Percentiles rank a stretch among this genome's conserved stretches.
Evolutionary conservation across 1,140 invertebrate genomes (phyloP).

Genomic region (Hormaphis cornu): DNA sequence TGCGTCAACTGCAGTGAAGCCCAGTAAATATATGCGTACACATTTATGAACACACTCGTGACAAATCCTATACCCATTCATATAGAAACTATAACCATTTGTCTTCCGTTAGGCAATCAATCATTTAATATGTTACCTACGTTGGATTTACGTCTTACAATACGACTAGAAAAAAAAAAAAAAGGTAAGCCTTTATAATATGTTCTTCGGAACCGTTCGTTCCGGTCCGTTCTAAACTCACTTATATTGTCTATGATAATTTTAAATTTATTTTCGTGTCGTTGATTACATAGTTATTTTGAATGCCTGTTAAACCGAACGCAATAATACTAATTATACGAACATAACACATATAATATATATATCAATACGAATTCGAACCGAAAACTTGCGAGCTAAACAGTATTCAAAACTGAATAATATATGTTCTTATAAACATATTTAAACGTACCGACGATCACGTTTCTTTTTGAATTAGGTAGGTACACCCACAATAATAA

Average conservation of each 20-base stretch:
- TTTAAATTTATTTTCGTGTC: neutral
- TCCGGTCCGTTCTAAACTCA: neutral
- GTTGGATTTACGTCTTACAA: neutral
- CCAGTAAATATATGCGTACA: neutral
- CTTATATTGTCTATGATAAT: too few species aligned
- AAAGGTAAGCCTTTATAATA: neutral
- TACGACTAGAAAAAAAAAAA: neutral
- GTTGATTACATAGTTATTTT: neutral
- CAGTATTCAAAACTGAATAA: too few species aligned
- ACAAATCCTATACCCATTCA: neutral
- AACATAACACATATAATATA: too few species aligned
- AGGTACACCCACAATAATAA: too few species aligned
- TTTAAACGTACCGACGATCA: too few species aligned
- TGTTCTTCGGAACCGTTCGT: too few species aligned
- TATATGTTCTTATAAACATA: too few species aligned
- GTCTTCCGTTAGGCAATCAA: slow-evolving; percentile 1
- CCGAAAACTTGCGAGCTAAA: too few species aligned
- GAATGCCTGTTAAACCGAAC: slow-evolving; percentile 4
- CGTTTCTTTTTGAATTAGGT: too few species aligned
- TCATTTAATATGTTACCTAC: neutral
- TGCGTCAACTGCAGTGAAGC: slow-evolving; percentile 22
- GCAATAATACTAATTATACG: too few species aligned
- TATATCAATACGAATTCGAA: too few species aligned
- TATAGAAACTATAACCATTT: slow-evolving; percentile 2
- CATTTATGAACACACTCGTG: neutral